Percentiles rank a stretch among this genome's conserved stretches.
Conservation (phyloP, 2,113 vertebrate genomes). For the Megaceryle torquata region DNA sequence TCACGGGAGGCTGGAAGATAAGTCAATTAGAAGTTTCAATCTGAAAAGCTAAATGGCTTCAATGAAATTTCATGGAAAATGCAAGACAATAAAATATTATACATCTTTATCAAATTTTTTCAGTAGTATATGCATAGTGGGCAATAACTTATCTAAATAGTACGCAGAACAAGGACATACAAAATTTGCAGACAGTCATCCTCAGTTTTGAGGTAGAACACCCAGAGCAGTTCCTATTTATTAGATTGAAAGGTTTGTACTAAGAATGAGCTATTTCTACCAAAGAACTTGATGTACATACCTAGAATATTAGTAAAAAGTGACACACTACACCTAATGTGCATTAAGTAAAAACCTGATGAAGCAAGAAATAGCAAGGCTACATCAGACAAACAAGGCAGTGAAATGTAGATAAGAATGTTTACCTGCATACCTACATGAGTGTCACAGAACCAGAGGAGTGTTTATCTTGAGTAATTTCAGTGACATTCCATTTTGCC, state of each 20-base stretch:
- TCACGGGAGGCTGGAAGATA: neutral
- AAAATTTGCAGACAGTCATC: neutral
- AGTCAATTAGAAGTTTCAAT: neutral
- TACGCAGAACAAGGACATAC: neutral
- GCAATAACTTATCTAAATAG: neutral
- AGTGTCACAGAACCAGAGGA: neutral
- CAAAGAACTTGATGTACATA: neutral
- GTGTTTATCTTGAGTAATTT: neutral
- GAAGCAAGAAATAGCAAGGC: neutral
- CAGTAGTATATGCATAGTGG: neutral
- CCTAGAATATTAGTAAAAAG: neutral
- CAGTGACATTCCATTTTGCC: neutral
- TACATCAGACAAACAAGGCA: neutral
- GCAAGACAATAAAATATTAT: neutral
- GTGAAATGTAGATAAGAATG: neutral
- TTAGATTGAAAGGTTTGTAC: neutral
- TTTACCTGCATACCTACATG: accelerated
- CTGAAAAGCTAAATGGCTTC: neutral
- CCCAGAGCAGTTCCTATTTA: neutral
- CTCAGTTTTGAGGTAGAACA: neutral
- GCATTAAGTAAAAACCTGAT: neutral
- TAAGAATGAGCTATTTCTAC: neutral
- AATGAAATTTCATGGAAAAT: neutral
- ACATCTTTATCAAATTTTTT: neutral
- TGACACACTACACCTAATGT: neutral